Percentiles rank a stretch among this genome's conserved stretches.
These are phyloP conservation scores for Pristionchus japonicus DNA, from an alignment of 2,888 invertebrate species.

Conservation along the genomic window DNA sequence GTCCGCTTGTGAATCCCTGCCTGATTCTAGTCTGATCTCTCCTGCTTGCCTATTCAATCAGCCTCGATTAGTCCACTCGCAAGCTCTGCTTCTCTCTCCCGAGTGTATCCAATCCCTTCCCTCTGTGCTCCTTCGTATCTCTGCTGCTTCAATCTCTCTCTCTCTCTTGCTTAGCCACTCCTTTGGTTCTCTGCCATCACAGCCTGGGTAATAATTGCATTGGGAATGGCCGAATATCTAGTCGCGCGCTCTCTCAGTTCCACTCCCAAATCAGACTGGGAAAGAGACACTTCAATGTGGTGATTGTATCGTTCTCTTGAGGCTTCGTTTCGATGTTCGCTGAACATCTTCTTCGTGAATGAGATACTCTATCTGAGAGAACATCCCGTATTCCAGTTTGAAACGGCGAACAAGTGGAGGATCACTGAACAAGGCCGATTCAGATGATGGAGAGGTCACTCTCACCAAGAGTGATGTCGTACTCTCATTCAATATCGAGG, in stretches of 20 bases:
- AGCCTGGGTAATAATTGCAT: neutral
- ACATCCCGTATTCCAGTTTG: conserved; percentile 67
- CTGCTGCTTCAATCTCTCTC: neutral
- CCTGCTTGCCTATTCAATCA: neutral
- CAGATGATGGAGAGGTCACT: conserved; percentile 94
- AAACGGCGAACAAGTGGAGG: conserved; percentile 74
- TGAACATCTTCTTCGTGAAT: conserved; percentile 7
- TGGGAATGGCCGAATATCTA: conserved; percentile 22
- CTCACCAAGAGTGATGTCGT: conserved; percentile 95
- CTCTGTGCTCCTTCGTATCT: neutral
- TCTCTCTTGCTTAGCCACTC: conserved; percentile 1
- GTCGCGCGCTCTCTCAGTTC: conserved; percentile 2
- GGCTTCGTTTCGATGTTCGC: conserved; percentile 2
- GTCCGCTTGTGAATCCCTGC: neutral
- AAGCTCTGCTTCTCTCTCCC: conserved; percentile 12
- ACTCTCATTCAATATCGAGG: conserved; percentile 86
- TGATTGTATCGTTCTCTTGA: neutral
- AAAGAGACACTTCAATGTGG: conserved; percentile 14
- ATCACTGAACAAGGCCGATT: conserved; percentile 84
- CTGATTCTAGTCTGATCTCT: neutral
- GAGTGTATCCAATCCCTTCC: conserved; percentile 20
- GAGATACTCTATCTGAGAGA: neutral
- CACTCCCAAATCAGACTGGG: neutral
- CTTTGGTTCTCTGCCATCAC: neutral
- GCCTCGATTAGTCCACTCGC: conserved; percentile 15